Evolutionary conservation across 2,113 vertebrate species (phyloP), one percentile per base, ranked within the genome.

Genomic region (Pedionomus torquatus): DNA sequence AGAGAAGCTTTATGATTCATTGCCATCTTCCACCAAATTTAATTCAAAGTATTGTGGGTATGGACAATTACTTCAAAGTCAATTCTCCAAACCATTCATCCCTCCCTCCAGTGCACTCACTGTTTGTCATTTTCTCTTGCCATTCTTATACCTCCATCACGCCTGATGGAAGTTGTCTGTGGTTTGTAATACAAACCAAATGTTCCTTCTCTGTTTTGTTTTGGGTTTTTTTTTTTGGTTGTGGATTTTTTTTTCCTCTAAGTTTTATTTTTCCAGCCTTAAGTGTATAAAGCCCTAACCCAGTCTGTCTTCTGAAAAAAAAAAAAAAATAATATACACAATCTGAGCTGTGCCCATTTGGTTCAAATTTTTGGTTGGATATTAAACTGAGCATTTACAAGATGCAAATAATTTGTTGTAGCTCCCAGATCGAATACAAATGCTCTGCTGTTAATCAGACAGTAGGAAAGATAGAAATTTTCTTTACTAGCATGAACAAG

Each of bases 161-260:
- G 78, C 68, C 94, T 88, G 86, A 94, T 95, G 93, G 85, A 96
- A 96, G 93, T 88, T 97, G 95, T 92, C 96, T 96, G 97, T 96
- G 93, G 96, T 94, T 93, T 81, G 48, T 92, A 97, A 91, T 71
- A 77, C 64, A 96, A 97, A 95, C 92, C 93, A 93, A 90, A 91
- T 95, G 95, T 96, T 96, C 72, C 58, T 88, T 48, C 80, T 90
- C 87, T 89, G 66, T 85, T 91, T 63, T 43, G 69, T 39, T 54
- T 15, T 25, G n/a, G n/a, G n/a, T n/a, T n/a, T n/a, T n/a, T n/a
- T n/a, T n/a, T n/a, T n/a, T n/a, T n/a, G n/a, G n/a, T n/a, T n/a
- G n/a, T n/a, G n/a, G n/a, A n/a, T 26, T 51, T 74, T 28, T 13
- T 44, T 58, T 20, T 1, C 0, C 33, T 30, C 33, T 64, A 71